Evolutionary conservation across 1,140 invertebrate genomes (phyloP).

Genomic region (Olivierus martensii): DNA sequence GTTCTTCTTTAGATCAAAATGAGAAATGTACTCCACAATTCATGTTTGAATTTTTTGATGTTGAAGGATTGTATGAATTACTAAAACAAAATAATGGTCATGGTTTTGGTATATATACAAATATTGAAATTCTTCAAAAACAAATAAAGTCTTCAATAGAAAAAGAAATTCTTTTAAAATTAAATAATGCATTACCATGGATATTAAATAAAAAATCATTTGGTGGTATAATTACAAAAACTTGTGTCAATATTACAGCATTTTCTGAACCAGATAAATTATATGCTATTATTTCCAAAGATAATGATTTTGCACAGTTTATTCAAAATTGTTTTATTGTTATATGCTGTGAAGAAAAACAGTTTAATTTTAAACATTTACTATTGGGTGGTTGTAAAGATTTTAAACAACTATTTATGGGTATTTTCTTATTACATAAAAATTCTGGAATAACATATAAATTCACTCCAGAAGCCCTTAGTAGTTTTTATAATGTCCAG

Average conservation of each 20-base stretch:
- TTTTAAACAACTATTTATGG: no score
- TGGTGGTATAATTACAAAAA: slow-evolving; percentile 4
- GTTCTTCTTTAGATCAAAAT: not conserved
- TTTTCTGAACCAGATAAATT: slow-evolving; percentile 5
- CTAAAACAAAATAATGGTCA: slow-evolving; percentile 11
- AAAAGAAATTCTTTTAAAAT: slow-evolving; percentile 3
- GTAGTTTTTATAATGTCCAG: slow-evolving; percentile 9
- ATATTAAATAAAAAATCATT: slow-evolving; percentile 3
- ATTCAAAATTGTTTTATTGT: slow-evolving; percentile 8
- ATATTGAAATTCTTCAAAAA: slow-evolving; percentile 4
- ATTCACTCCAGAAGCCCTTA: slow-evolving; percentile 1
- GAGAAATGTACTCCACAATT: slow-evolving; percentile 8
- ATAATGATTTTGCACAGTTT: slow-evolving; percentile 6
- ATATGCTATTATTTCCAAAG: not conserved
- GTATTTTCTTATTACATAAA: not conserved
- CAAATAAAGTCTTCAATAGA: slow-evolving; percentile 1
- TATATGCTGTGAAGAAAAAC: slow-evolving; percentile 6
- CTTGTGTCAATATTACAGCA: slow-evolving; percentile 6
- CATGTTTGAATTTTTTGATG: slow-evolving; percentile 7
- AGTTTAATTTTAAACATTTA: slow-evolving; percentile 8
- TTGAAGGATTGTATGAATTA: slow-evolving; percentile 6
- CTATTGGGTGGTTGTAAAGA: not conserved
- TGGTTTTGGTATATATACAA: slow-evolving; percentile 13
- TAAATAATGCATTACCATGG: slow-evolving; percentile 8
- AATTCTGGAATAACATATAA: slow-evolving; percentile 1